Evolutionary conservation across 2,888 invertebrate genomes (phyloP).

Genomic region (Macropis europaea): DNA sequence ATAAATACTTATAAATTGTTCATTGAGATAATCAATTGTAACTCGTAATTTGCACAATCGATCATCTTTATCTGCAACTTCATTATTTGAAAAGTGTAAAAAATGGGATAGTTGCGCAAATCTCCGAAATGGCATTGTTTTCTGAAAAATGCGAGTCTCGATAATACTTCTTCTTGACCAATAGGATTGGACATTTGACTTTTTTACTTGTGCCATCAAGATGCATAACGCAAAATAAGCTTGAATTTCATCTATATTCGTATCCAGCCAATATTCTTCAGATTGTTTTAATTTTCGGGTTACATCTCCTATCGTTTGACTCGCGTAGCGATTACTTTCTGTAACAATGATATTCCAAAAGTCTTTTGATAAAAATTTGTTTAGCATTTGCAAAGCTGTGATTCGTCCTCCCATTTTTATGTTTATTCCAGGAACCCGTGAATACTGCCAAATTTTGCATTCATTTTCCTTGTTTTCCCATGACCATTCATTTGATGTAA

Average conservation of each 20-base stretch:
- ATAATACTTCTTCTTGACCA: constrained; percentile 43
- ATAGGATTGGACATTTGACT: constrained; percentile 34
- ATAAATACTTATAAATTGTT: no score
- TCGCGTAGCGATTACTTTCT: constrained; percentile 9
- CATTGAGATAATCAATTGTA: constrained; percentile 46
- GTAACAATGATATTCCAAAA: no score
- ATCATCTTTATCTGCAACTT: constrained; percentile 20
- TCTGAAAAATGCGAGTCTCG: constrained; percentile 47
- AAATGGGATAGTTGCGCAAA: constrained; percentile 18
- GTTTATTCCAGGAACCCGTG: no score
- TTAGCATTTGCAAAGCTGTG: no score
- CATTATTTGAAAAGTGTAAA: constrained; percentile 46
- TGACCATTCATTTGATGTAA: no score
- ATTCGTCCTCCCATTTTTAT: no score
- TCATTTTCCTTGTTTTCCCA: no score
- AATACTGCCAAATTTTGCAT: no score
- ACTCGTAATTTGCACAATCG: constrained; percentile 31
- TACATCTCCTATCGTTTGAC: constrained; percentile 1
- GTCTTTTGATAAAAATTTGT: no score
- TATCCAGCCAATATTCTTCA: constrained; percentile 27
- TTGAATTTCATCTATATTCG: constrained; percentile 41
- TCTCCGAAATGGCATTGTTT: constrained; percentile 11
- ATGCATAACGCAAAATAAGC: constrained; percentile 38
- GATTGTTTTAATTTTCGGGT: constrained; percentile 9
- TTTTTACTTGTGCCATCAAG: constrained; percentile 49